These are phyloP conservation scores for Ametastegia equiseti DNA, from an alignment of 2,888 invertebrate genomes.

Conservation along the genomic window DNA sequence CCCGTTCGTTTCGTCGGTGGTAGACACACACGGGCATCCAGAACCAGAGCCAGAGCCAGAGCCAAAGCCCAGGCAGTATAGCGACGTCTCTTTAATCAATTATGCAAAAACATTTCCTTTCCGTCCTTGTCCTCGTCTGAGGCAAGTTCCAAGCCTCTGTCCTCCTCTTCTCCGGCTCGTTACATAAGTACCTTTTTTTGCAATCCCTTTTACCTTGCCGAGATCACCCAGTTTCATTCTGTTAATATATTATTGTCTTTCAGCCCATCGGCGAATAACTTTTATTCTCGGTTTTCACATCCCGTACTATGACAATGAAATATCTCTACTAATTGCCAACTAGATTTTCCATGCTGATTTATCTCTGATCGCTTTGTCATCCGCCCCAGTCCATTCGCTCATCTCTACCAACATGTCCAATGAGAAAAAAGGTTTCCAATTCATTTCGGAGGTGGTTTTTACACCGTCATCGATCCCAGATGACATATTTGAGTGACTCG, in stretches of 20 bases:
- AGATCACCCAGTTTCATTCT: too few relatives aligned
- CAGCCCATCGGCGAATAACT: not conserved
- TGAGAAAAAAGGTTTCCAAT: too few relatives aligned
- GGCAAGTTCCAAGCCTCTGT: constrained; percentile 35
- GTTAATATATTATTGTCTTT: not conserved
- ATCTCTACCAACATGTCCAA: too few relatives aligned
- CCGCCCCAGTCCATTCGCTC: too few relatives aligned
- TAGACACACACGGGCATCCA: not conserved
- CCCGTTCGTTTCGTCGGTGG: constrained; percentile 10
- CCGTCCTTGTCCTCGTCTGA: constrained; percentile 33
- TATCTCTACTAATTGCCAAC: not conserved
- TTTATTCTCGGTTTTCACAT: not conserved
- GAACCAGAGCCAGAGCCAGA: not conserved
- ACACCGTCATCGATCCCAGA: too few relatives aligned
- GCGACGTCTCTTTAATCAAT: constrained; percentile 73
- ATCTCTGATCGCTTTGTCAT: too few relatives aligned
- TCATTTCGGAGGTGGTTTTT: too few relatives aligned
- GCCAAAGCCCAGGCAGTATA: constrained; percentile 10
- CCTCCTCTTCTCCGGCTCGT: constrained; percentile 41
- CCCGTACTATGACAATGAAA: too few relatives aligned
- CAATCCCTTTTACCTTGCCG: constrained; percentile 28
- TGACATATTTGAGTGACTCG: too few relatives aligned
- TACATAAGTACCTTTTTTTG: constrained; percentile 46
- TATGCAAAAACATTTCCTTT: constrained; percentile 72
- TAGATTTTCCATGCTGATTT: too few relatives aligned